Evolutionary conservation across 2,888 invertebrate genomes (phyloP).

Genomic region (Rhogogaster chlorosoma): DNA sequence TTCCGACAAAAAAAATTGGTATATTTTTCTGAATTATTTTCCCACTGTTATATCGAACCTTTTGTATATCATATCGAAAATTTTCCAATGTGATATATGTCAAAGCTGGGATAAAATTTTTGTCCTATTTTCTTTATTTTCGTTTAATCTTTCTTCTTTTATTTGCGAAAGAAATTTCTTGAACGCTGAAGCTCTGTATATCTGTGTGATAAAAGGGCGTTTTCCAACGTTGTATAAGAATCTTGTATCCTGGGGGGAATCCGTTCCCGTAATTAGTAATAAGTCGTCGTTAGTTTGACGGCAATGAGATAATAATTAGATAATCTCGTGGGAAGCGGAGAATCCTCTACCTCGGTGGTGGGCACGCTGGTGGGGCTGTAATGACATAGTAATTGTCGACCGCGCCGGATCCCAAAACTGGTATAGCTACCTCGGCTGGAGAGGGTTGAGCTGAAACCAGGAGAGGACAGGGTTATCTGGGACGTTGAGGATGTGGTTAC

Average conservation of each 20-base stretch:
- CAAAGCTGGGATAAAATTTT: no score
- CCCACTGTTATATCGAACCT: no score
- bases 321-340: slow-evolving; percentile 12
- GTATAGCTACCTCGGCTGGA: background rate
- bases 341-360: background rate
- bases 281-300: slow-evolving; percentile 33
- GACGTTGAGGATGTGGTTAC: slow-evolving; percentile 34
- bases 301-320: slow-evolving; percentile 45
- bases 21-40: no score
- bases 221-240: background rate
- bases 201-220: background rate
- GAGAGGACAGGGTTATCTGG: slow-evolving; percentile 34
- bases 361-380: background rate
- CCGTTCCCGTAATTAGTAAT: slow-evolving; percentile 20
- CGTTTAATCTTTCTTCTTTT: no score
- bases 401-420: slow-evolving; percentile 15
- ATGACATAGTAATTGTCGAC: slow-evolving; percentile 41
- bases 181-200: no score
- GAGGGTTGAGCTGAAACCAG: background rate
- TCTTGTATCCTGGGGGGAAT: background rate
- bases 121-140: no score
- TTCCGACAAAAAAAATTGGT: no score
- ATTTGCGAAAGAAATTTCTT: no score
- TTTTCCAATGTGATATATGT: no score
- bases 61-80: no score